These are phyloP conservation scores for Galerucella nymphaeae DNA, from an alignment of 2,888 invertebrate genomes.

Conservation along the genomic window DNA sequence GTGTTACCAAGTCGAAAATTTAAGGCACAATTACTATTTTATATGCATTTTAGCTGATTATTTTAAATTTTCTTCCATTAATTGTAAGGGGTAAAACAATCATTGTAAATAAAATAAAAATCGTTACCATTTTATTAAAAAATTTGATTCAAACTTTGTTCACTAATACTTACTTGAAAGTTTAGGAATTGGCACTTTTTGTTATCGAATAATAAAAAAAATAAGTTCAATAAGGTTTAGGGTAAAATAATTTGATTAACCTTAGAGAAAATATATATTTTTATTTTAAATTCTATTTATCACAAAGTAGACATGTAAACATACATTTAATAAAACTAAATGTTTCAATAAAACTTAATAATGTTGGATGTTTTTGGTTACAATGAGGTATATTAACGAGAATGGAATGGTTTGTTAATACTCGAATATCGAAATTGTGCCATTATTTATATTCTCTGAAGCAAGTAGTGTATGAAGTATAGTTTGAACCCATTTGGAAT, in stretches of 20 bases:
- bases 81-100: too few species aligned
- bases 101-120: too few species aligned
- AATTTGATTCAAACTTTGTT: background rate
- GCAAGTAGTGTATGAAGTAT: background rate
- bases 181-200: background rate
- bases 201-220: background rate
- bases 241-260: constrained; percentile 13
- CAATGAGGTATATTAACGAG: constrained; percentile 23
- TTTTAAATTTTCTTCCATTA: too few species aligned
- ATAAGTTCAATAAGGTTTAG: constrained; percentile 3
- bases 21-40: too few species aligned
- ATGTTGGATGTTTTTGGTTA: constrained; percentile 21
- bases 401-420: constrained; percentile 13
- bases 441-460: background rate
- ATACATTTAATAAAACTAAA: constrained; percentile 3
- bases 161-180: background rate
- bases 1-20: too few species aligned
- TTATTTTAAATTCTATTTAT: constrained; percentile 18
- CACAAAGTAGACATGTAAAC: constrained; percentile 21
- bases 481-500: background rate
- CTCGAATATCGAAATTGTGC: background rate
- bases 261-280: constrained; percentile 25
- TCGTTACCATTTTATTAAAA: too few species aligned
- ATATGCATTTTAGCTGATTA: too few species aligned
- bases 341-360: constrained; percentile 10